These are phyloP conservation scores for Spheniscus humboldti DNA, from an alignment of 2,797 vertebrate genomes.

Conservation along the genomic window DNA sequence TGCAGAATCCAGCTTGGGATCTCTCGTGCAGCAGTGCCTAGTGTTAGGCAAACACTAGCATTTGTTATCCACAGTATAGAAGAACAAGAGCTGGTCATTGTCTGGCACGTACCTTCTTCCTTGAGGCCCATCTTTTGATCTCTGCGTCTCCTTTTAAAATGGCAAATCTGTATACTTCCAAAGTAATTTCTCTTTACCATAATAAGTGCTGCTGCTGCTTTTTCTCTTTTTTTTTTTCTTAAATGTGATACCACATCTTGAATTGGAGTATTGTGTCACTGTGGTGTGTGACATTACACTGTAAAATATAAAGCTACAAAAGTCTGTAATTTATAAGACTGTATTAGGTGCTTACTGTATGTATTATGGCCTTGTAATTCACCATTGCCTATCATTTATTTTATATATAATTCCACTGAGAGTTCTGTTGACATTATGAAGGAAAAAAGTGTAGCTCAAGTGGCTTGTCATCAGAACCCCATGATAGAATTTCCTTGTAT, in stretches of 20 bases:
- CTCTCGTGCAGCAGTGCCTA: not conserved
- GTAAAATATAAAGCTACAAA: slow-evolving; percentile 76
- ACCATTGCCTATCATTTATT: slow-evolving; percentile 74
- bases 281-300: slow-evolving; percentile 69
- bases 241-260: slow-evolving; percentile 57
- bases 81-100: not conserved
- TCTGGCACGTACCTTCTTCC: not conserved
- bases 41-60: not conserved
- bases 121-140: not conserved
- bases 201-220: slow-evolving; percentile 2
- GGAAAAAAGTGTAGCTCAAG: slow-evolving; percentile 72
- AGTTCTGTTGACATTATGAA: slow-evolving; percentile 77
- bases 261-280: slow-evolving; percentile 68
- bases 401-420: slow-evolving; percentile 77
- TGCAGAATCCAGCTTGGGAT: slow-evolving; percentile 10
- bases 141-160: not conserved
- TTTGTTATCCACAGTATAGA: not conserved
- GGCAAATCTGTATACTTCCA: not conserved
- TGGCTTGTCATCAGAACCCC: slow-evolving; percentile 72
- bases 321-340: slow-evolving; percentile 76
- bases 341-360: slow-evolving; percentile 77
- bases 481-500: slow-evolving; percentile 64
- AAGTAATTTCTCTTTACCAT: slow-evolving; percentile 23
- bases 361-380: slow-evolving; percentile 77
- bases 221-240: not conserved